Evolutionary conservation across 2,888 invertebrate genomes (phyloP), one percentile per base, ranked within the genome.

Genomic region (Archips crataeganus): DNA sequence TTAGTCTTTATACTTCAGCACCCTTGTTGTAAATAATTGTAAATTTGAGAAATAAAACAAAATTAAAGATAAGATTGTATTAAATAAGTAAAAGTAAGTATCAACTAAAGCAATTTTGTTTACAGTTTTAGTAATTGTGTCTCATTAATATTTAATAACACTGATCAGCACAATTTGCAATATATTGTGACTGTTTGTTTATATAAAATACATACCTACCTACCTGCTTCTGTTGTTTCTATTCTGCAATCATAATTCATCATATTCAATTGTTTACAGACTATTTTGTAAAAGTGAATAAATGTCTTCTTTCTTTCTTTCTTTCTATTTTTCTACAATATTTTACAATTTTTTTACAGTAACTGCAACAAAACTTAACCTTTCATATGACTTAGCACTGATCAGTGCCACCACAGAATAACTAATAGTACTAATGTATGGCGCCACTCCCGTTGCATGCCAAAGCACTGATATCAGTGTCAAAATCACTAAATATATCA

Each of bases 141-240:
- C 32, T 32, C 10, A 11, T 32, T 23, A 23, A 23, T 54, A 54
- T 9, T 49, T 57, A 23, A 32, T 54, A 57, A 11, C 32, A 57
- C 32, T 32, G 57, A 32, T 57, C 57, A 57, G 57, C 32, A 15
- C 6, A 51, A 8, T 51, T 23, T 3, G 54, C 54, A 9, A 23
- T 54, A 54, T 23, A 54, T 61, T 61, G 61, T 61, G 61, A 61
- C 61, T 23, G 42, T n/a, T 61, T 39, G 42, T n/a, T 61, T 39
- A 9, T 39, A 32, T 39, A 39, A 61, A 15, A 61, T 9, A n/a
- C n/a, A 39, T n/a, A 36, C 11, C 51, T 51, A 49, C n/a, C n/a
- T 11, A n/a, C 51, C n/a, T 13, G n/a, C 13, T n/a, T 4, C 51
- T 51, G 15, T 51, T n/a, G n/a, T 51, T 51, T 23, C 23, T 23